Percentiles rank a stretch among this genome's conserved stretches.
Conservation (phyloP, 2,888 invertebrate species). For the Anarsia innoxiella region DNA sequence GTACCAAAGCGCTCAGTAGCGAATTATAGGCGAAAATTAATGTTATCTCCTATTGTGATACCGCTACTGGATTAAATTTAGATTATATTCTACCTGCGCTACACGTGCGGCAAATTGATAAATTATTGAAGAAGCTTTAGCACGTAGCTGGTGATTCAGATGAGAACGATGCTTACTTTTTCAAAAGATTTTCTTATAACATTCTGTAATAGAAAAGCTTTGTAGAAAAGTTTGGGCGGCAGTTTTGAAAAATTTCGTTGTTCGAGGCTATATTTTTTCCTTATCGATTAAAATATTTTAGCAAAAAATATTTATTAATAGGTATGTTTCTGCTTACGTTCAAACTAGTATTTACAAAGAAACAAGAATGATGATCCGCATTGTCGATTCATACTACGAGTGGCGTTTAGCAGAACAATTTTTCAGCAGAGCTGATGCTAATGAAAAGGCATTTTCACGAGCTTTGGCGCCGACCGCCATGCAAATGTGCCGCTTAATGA, state of each 20-base stretch:
- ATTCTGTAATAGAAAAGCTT: too few relatives aligned
- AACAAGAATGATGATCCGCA: conserved; percentile 13
- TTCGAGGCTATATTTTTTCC: too few relatives aligned
- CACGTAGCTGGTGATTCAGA: too few relatives aligned
- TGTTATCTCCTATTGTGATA: conserved; percentile 23
- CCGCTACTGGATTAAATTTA: conserved; percentile 20
- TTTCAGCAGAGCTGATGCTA: conserved; percentile 68
- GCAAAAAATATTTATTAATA: too few relatives aligned
- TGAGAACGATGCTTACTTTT: too few relatives aligned
- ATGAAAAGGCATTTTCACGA: conserved; percentile 73
- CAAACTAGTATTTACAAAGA: not conserved
- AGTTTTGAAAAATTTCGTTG: too few relatives aligned
- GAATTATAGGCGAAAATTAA: conserved; percentile 36
- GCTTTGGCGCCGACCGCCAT: conserved; percentile 67
- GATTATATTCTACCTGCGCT: conserved; percentile 8
- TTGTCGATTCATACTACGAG: conserved; percentile 25
- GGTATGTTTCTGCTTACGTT: too few relatives aligned
- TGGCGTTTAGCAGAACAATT: conserved; percentile 54
- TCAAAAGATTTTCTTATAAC: too few relatives aligned
- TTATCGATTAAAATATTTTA: too few relatives aligned
- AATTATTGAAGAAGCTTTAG: conserved; percentile 6
- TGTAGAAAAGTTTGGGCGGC: too few relatives aligned
- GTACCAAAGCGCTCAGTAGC: conserved; percentile 27
- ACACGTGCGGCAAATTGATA: conserved; percentile 13
- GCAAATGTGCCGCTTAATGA: conserved; percentile 65